These are phyloP conservation scores for Sternotherus odoratus DNA, from an alignment of 2,797 vertebrate species.

Conservation along the genomic window DNA sequence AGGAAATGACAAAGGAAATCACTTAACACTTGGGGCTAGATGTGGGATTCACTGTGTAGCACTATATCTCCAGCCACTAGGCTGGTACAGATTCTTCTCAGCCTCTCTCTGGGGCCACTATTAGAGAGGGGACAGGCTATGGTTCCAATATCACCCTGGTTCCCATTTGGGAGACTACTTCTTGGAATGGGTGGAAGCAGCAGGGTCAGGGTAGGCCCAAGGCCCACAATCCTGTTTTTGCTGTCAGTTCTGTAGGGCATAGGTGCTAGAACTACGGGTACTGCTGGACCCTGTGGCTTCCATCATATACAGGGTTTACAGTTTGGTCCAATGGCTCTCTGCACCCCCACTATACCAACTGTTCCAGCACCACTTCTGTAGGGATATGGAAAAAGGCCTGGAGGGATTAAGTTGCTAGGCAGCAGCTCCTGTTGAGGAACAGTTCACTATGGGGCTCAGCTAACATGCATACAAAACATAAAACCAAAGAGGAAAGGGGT, in stretches of 20 bases:
- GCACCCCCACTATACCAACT: no score
- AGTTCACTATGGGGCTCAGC: neutral
- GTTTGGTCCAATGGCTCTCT: no score
- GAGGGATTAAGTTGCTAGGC: neutral
- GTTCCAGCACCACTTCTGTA: neutral
- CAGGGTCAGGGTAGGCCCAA: neutral
- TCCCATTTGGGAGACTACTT: neutral
- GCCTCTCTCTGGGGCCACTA: neutral
- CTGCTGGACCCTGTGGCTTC: no score
- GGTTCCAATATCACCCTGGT: accelerated
- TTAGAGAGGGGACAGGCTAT: neutral
- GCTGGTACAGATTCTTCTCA: neutral
- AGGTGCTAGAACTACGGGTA: no score
- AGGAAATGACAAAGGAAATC: neutral
- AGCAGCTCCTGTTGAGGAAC: neutral
- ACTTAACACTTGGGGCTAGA: accelerated
- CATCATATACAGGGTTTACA: no score
- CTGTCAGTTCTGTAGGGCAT: neutral
- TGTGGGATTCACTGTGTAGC: neutral
- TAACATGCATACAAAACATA: neutral
- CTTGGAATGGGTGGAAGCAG: neutral
- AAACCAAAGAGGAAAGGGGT: neutral
- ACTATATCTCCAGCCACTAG: neutral
- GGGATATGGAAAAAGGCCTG: neutral
- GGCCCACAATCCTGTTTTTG: neutral